Evolutionary conservation across 2,888 invertebrate genomes (phyloP).

Genomic region (Melitaea athalia): DNA sequence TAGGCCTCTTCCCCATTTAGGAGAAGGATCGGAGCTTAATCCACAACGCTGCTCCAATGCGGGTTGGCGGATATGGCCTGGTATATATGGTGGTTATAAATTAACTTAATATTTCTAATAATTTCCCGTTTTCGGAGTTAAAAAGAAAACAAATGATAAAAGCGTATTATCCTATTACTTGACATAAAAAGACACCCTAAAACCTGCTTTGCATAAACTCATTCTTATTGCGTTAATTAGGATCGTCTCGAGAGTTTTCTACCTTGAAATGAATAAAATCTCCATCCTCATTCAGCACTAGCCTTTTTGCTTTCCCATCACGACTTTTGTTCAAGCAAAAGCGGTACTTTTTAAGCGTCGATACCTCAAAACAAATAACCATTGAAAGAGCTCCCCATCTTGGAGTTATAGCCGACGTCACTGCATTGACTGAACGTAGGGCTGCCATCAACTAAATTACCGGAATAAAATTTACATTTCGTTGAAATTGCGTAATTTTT

Average conservation of each 20-base stretch:
- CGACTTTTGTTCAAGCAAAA: constrained; percentile 16
- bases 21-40: too few relatives aligned
- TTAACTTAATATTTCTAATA: not conserved
- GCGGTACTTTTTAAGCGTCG: constrained; percentile 28
- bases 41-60: too few relatives aligned
- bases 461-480: too few relatives aligned
- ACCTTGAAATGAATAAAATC: constrained; percentile 11
- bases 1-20: too few relatives aligned
- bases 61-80: too few relatives aligned
- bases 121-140: not conserved
- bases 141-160: not conserved
- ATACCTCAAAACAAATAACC: constrained; percentile 39
- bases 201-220: constrained; percentile 1
- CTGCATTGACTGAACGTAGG: constrained; percentile 28
- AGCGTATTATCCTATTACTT: constrained; percentile 3
- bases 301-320: constrained; percentile 17
- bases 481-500: too few relatives aligned
- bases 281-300: constrained; percentile 26
- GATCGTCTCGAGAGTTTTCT: constrained; percentile 5
- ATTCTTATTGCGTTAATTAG: constrained; percentile 1
- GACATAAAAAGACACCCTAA: not conserved
- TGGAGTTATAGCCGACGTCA: constrained; percentile 17
- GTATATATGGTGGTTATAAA: too few relatives aligned
- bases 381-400: constrained; percentile 36
- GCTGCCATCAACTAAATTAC: too few relatives aligned